Percentiles rank a stretch among this genome's conserved stretches.
Conservation (phyloP, 2,113 vertebrate species). For the Capra hircus region DNA sequence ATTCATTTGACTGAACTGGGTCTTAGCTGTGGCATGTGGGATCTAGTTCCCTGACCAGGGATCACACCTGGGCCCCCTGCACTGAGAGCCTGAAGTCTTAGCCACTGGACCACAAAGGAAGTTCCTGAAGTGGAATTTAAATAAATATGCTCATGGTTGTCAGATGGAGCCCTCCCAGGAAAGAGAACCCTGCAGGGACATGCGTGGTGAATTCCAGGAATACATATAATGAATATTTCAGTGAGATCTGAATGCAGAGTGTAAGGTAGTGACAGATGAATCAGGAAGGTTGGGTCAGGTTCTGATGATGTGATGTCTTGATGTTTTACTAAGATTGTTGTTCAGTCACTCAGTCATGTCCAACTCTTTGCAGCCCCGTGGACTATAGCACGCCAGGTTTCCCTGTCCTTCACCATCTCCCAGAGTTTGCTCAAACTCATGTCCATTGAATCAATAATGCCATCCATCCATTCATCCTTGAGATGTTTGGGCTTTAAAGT, state of each 20-base stretch:
- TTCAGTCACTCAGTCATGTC: rapidly evolving
- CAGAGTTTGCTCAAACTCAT: neutral
- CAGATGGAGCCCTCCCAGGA: neutral
- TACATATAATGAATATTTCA: neutral
- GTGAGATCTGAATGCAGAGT: neutral
- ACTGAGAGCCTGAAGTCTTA: neutral
- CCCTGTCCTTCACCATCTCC: neutral
- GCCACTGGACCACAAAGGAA: neutral
- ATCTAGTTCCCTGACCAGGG: neutral
- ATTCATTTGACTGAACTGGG: neutral
- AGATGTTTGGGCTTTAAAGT: neutral
- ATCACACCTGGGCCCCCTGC: neutral
- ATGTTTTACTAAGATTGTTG: neutral
- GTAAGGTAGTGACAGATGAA: neutral
- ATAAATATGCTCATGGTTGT: neutral
- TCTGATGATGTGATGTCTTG: neutral
- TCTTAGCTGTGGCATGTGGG: neutral
- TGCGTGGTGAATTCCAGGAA: neutral
- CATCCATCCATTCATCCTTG: neutral
- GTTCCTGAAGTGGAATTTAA: neutral
- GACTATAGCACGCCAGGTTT: neutral
- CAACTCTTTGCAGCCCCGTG: neutral
- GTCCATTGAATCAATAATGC: neutral
- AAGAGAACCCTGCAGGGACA: neutral
- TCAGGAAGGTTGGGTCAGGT: neutral